Base-by-base conservation (phyloP, 2,888 invertebrate genomes). In the Poecilus cupreus region DNA sequence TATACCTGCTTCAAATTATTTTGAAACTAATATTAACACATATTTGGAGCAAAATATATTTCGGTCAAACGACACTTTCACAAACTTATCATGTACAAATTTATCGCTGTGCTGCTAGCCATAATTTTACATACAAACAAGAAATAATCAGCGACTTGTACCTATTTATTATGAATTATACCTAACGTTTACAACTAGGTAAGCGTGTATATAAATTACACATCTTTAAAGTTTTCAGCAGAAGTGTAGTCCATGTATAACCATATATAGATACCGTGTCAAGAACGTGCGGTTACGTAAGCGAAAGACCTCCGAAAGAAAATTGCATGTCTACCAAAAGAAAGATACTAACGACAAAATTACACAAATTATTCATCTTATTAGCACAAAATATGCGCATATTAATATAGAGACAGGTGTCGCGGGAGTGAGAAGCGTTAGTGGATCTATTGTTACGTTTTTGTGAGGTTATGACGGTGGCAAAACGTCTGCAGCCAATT, bases 331-430 rank as follows among this genome's bases (percentile, higher is more conserved):
- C 22, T 60, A 60, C 60, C 60, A n/a, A 26, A 60, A 60, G 26
- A 60, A 60, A 24, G 24, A 60, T 13, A 60, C 26, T 60, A 32
- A 60, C 60, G 60, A 60, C 13, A 26, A 60, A 60, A 60, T 32
- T 60, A 24, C 60, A 26, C 60, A 60, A 60, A 60, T 32, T 60
- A 60, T 60, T 10, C 54, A 60, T 60, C 60, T 60, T 60, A 60
- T 60, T 60, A 60, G 22, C 60, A 60, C 60, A 22, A 60, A 60
- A 60, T 57, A 57, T 57, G 57, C 24, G 22, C 57, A 57, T 60
- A 6, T 13, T 60, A 60, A 57, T 24, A 24, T 24, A 22, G 11
- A 6, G 26, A 24, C 60, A 60, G 60, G 26, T 60, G 60, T 24
- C 13, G 26, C 18, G 57, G 11, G 22, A n/a, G n/a, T 11, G 20